Conservation (phyloP, 1,140 invertebrate genomes). For the Diorhabda elongata region DNA sequence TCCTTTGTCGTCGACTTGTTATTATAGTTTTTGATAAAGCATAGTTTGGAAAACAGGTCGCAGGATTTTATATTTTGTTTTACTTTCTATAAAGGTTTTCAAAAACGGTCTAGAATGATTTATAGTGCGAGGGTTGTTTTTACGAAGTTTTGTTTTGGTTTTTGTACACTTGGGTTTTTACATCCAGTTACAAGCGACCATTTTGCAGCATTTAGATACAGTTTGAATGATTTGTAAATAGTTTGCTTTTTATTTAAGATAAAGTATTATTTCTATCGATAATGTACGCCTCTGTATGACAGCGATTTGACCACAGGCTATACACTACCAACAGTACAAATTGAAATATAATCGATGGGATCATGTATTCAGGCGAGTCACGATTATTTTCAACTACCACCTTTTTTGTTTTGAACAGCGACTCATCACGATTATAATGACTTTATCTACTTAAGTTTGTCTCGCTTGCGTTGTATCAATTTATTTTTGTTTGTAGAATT, state of each 20-base stretch:
- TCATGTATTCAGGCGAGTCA: neutral
- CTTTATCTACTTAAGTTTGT: neutral
- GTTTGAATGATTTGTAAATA: neutral
- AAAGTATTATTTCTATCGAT: neutral
- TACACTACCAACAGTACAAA: slow-evolving; percentile 2
- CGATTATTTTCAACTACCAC: neutral
- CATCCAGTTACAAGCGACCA: too few species aligned
- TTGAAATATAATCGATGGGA: slow-evolving; percentile 2
- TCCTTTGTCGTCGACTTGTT: too few species aligned
- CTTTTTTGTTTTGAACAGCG: neutral
- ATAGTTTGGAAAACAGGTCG: too few species aligned
- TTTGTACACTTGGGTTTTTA: too few species aligned
- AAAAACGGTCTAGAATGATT: too few species aligned
- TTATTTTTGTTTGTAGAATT: neutral
- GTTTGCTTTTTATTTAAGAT: neutral
- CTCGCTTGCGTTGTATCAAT: neutral
- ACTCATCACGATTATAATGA: slow-evolving; percentile 2
- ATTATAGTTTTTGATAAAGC: too few species aligned
- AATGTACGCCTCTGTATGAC: neutral
- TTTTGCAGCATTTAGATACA: neutral
- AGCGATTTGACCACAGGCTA: neutral
- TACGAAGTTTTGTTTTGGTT: too few species aligned
- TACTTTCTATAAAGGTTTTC: too few species aligned
- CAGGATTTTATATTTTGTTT: too few species aligned
- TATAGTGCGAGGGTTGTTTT: too few species aligned